Evolutionary conservation across 2,888 invertebrate genomes (phyloP), one percentile per base, ranked within the genome.

Genomic region (Thereva nobilitata): DNA sequence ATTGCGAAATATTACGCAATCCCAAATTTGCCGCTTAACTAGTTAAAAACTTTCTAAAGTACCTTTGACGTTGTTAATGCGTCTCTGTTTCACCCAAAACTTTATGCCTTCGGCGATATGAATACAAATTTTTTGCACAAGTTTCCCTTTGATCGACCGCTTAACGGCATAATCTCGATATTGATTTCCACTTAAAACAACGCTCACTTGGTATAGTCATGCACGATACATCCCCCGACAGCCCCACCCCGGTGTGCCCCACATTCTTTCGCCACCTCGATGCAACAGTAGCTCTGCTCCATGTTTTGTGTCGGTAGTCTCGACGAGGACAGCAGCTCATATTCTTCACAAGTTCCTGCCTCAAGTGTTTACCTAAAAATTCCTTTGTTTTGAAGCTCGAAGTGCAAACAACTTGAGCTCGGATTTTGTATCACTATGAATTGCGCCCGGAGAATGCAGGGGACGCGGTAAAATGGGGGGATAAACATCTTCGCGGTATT

Each of bases 311-410:
- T 50, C 23, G 23, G 23, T 50, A 45, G 9, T 23, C 23, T 42
- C 45, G 45, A n/a, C 38, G 10, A 7, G 23, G 50, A 23, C 37
- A 47, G 37, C 10, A n/a, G 47, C 37, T 57, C 57, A 50, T 57
- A 50, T 61, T 61, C 34, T 49, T 38, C 50, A 61, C 61, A 23
- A 23, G 50, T 50, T 34, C 12, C 40, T 47, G 42, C 54, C 61
- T n/a, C 10, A 47, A 52, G 56, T 55, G 67, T 64, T 67, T 67
- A 53, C 44, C 49, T 50, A 54, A 61, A 55, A 54, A 67, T 54
- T 63, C 59, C 45, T 67, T 61, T 55, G 63, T 56, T 64, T 67
- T 64, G 41, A 35, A 9, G 47, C 47, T 67, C 40, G 23, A 44
- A 47, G 55, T 23, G 47, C 54, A 49, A 63, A 55, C 64, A 64